phyloP scores from a whole-genome alignment of 2,113 vertebrate species.

The Arizona elegans region DNA sequence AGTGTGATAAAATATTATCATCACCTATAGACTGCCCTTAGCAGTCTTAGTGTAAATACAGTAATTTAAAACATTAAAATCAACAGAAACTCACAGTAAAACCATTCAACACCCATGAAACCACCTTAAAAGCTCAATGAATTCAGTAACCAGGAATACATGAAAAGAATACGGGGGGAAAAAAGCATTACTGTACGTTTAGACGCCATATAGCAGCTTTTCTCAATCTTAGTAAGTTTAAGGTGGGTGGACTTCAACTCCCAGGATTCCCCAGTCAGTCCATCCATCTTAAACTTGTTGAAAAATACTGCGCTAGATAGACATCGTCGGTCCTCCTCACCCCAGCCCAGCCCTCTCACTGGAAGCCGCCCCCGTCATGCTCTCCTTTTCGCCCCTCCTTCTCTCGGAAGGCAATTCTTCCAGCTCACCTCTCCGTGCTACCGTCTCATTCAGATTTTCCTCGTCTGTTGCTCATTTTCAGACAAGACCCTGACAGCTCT shows the following conservation, averaged over 20 bases:
- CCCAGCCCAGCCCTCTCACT: no score
- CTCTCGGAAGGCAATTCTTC: background rate
- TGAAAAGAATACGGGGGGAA: background rate
- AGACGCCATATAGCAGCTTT: background rate
- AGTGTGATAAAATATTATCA: background rate
- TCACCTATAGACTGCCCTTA: background rate
- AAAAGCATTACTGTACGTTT: background rate
- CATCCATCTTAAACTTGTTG: background rate
- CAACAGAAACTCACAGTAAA: background rate
- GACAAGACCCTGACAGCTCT: background rate
- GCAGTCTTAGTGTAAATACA: background rate
- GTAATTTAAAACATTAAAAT: background rate
- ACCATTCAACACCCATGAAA: background rate
- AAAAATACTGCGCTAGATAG: background rate
- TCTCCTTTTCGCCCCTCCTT: background rate
- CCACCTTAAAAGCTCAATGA: background rate
- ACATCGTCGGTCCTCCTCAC: background rate
- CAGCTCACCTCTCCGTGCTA: background rate
- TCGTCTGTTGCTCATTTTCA: no score
- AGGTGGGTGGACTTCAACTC: background rate
- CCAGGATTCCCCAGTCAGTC: background rate
- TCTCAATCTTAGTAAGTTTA: background rate
- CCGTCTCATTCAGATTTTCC: background rate
- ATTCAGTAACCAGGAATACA: background rate
- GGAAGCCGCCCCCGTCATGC: background rate